These are phyloP conservation scores for Geococcyx californianus DNA, from an alignment of 2,113 vertebrate genomes.

Conservation along the genomic window DNA sequence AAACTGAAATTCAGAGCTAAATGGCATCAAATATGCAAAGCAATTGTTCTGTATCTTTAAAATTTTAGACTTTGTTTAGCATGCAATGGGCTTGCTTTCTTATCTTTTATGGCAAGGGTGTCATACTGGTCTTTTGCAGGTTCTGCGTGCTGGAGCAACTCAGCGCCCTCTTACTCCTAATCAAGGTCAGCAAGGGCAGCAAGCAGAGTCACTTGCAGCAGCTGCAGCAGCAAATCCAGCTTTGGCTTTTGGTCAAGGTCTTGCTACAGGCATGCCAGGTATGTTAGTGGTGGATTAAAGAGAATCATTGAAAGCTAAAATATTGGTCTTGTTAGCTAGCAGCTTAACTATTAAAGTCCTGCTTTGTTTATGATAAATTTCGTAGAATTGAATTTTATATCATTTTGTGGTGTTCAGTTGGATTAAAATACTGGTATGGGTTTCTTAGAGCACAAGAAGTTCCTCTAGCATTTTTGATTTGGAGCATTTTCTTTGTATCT, in stretches of 20 bases:
- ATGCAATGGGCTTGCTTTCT: not conserved
- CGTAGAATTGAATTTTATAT: not conserved
- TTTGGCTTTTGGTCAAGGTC: constrained; percentile 89
- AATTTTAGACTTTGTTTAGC: constrained; percentile 2
- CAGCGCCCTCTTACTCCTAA: constrained; percentile 94
- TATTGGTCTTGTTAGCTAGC: not conserved
- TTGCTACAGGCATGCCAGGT: constrained; percentile 94
- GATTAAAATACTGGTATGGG: not conserved
- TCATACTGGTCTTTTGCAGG: constrained; percentile 72
- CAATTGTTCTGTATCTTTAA: not conserved
- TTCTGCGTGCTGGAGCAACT: constrained; percentile 89
- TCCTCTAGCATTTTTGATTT: not conserved
- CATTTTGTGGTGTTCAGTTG: not conserved
- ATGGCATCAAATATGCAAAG: not conserved
- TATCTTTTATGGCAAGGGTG: constrained; percentile 4
- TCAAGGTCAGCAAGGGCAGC: constrained; percentile 93
- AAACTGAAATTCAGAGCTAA: not conserved
- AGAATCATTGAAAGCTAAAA: not conserved
- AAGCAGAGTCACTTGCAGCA: constrained; percentile 90
- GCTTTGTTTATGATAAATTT: not conserved
- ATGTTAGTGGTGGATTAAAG: constrained; percentile 26
- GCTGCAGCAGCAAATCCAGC: constrained; percentile 89
- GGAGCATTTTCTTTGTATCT: not conserved
- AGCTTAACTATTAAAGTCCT: not conserved
- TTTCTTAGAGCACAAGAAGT: not conserved